Conservation (phyloP, 2,888 invertebrate species). For the Nomada fabriciana region DNA sequence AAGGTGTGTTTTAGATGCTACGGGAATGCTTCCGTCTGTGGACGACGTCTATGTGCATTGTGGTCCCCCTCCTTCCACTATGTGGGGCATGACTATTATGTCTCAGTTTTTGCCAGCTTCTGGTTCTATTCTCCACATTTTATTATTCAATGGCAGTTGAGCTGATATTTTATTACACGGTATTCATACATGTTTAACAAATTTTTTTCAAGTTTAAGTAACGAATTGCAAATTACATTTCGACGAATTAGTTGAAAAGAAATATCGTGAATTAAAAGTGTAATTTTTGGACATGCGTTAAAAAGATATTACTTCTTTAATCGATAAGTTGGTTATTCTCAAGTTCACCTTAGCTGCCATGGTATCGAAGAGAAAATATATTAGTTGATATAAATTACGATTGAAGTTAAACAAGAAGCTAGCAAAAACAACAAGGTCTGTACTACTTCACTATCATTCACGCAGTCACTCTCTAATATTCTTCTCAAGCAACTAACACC, state of each 20-base stretch:
- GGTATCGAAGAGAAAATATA: neutral
- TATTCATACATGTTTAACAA: neutral
- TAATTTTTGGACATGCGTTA: too few relatives aligned
- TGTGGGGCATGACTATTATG: slow-evolving; percentile 81
- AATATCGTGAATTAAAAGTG: too few relatives aligned
- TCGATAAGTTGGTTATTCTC: neutral
- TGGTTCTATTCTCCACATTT: slow-evolving; percentile 13
- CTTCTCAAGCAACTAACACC: slow-evolving; percentile 65
- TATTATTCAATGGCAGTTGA: slow-evolving; percentile 12
- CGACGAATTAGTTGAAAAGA: too few relatives aligned
- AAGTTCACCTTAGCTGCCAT: slow-evolving; percentile 46
- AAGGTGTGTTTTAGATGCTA: slow-evolving; percentile 83
- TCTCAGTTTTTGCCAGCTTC: slow-evolving; percentile 80
- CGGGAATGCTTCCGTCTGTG: slow-evolving; percentile 83
- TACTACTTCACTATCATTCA: slow-evolving; percentile 81
- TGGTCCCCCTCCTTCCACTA: slow-evolving; percentile 81
- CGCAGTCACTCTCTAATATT: slow-evolving; percentile 74
- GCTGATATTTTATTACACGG: slow-evolving; percentile 13
- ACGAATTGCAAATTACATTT: too few relatives aligned
- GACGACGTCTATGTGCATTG: slow-evolving; percentile 83
- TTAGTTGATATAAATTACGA: neutral
- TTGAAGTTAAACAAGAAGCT: slow-evolving; percentile 69
- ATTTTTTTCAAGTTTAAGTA: too few relatives aligned
- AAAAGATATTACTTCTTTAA: too few relatives aligned
- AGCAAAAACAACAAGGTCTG: slow-evolving; percentile 80